phyloP scores from a whole-genome alignment of 2,888 invertebrate genomes.

The Mesorhabditis spiculigera region DNA sequence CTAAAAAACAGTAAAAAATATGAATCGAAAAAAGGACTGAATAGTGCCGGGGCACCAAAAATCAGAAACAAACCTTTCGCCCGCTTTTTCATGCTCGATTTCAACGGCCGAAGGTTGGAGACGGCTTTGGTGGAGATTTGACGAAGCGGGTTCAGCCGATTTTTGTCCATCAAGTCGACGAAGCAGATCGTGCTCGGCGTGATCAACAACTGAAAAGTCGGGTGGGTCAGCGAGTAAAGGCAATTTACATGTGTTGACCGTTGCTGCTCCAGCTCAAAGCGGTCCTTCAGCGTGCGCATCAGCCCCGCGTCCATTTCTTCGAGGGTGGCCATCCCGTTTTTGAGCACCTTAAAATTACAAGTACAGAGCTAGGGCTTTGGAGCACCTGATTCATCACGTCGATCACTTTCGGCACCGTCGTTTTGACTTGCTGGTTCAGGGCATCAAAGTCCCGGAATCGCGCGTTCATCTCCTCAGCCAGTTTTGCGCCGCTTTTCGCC shows the following conservation, averaged over 20 bases:
- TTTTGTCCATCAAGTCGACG: slow-evolving; percentile 26
- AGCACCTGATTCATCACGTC: slow-evolving; percentile 34
- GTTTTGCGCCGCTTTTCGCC: too few species aligned
- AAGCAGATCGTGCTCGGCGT: slow-evolving; percentile 20
- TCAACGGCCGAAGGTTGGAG: slow-evolving; percentile 9
- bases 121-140: slow-evolving; percentile 27
- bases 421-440: slow-evolving; percentile 48
- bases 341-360: too few species aligned
- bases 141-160: slow-evolving; percentile 24
- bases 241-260: background rate
- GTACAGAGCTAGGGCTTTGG: too few species aligned
- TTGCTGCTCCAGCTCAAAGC: slow-evolving; percentile 17
- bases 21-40: too few species aligned
- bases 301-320: slow-evolving; percentile 20
- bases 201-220: slow-evolving; percentile 13
- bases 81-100: slow-evolving; percentile 13
- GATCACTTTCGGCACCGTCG: slow-evolving; percentile 42
- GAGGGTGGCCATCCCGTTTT: slow-evolving; percentile 26
- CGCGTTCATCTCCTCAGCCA: slow-evolving; percentile 10
- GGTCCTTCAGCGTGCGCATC: slow-evolving; percentile 18
- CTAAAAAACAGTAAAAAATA: too few species aligned
- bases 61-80: background rate
- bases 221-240: too few species aligned
- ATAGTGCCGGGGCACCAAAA: too few species aligned
- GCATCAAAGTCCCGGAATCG: slow-evolving; percentile 45